Evolutionary conservation across 2,797 vertebrate species (phyloP), one percentile per base, ranked within the genome.

Genomic region (Xiphorhynchus erythropygius): DNA sequence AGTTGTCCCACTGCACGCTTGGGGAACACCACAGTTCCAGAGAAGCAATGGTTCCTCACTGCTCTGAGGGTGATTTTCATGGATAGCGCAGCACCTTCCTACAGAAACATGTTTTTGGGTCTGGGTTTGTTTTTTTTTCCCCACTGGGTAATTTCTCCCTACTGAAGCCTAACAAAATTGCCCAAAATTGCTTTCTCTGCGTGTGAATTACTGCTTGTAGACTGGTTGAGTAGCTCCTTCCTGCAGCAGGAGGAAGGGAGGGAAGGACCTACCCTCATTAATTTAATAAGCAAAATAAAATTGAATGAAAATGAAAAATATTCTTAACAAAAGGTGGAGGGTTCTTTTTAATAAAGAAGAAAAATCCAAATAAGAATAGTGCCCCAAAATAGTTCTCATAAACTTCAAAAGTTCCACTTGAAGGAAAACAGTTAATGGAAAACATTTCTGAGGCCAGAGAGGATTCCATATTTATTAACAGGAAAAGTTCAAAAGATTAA

Each of bases 401-500:
- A 93, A 60, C 33, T 76, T 84, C 18, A 57, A 18, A 85, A 55
- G 19, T 77, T 79, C 18, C 27, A 57, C 44, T 63, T 11, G 5
- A 56, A 74, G 27, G 24, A 89, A 76, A 88, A 76, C 21, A 27
- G 37, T 78, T 80, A 62, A 52, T 28, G 21, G 11, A 67, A 93
- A 63, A 53, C 22, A 27, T 80, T 89, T 82, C 46, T 41, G 35
- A 82, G 77, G 13, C 21, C 60, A 69, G 53, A 68, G 27, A 52
- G 24, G 75, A 78, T 52, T 92, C 46, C 44, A 9, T 55, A 18
- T 83, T 87, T 93, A 57, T 47, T 81, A 91, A 42, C 6, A 77
- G 39, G n/a, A 69, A 86, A 84, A 94, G 69, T 71, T 92, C 50
- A 90, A 75, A 87, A 92, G 65, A 89, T 74, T 82, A 65, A 62